Evolutionary conservation across 2,888 invertebrate genomes (phyloP), one percentile per base, ranked within the genome.

Genomic region (Sclerodermus sp.): DNA sequence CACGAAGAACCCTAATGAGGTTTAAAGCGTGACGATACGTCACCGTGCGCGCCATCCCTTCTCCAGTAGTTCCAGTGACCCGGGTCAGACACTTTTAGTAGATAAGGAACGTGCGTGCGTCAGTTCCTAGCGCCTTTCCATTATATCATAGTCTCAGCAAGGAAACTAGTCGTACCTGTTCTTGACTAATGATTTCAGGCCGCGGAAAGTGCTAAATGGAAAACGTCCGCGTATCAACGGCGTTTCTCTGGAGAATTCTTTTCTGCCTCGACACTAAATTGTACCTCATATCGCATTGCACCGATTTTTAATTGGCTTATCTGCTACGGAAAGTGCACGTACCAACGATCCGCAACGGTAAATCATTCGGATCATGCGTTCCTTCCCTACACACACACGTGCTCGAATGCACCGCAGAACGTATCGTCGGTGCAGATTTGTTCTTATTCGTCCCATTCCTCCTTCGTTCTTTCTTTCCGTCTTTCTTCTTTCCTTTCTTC

Each of bases 251-350:
- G 57, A 29, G 29, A 23, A 8, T 8, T 23, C 23, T 5, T 23
- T 8, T 23, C 23, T 23, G 23, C 8, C 3, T 3, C 23, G 8
- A 8, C 23, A 8, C 23, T 23, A 23, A 23, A 23, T 23, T 23
- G 23, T 23, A 23, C 3, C 23, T 3, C 23, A 23, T 23, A 23
- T 23, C 42, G 38, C 45, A 43, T 43, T 17, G 50, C 43, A 45
- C 41, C 47, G 50, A 48, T 52, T 55, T 57, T 59, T 62, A 62
- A 62, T 62, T 62, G 62, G 62, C 50, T 62, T 59, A 62, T 62
- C 59, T 62, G 53, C 62, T 49, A 50, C 57, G 59, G 54, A 59
- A 9, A 16, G 55, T 46, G 51, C 12, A 13, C 13, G 12, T 13
- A 34, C 46, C 50, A 54, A 47, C 57, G 47, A 16, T 38, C 5